Evolutionary conservation across 2,797 vertebrate genomes (phyloP).

Genomic region (Hemitrygon akajei): DNA sequence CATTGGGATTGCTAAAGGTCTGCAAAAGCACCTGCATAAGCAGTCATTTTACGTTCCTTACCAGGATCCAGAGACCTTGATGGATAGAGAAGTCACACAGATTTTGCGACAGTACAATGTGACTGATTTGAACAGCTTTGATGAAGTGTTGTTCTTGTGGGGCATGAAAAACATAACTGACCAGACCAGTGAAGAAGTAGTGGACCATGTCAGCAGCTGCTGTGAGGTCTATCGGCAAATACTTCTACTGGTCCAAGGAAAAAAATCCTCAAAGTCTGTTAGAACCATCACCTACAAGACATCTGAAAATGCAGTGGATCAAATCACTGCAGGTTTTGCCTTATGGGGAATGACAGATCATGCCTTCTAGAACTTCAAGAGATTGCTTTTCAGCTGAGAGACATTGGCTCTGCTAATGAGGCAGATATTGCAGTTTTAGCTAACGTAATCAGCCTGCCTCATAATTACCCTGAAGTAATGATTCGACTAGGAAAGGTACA

Average conservation of each 20-base stretch:
- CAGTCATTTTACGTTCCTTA: slow-evolving; percentile 46
- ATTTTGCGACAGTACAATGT: slow-evolving; percentile 40
- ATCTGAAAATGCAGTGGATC: slow-evolving; percentile 60
- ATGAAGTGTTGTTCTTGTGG: slow-evolving; percentile 68
- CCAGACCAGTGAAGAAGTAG: slow-evolving; percentile 50
- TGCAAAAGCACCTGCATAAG: slow-evolving; percentile 58
- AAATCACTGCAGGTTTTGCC: slow-evolving; percentile 66
- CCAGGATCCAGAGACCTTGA: slow-evolving; percentile 46
- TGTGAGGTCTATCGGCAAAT: slow-evolving; percentile 70
- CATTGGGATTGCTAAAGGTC: slow-evolving; percentile 59
- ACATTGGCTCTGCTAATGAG: slow-evolving; percentile 55
- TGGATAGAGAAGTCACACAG: slow-evolving; percentile 46
- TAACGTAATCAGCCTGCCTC: slow-evolving; percentile 55
- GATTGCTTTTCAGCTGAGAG: slow-evolving; percentile 54
- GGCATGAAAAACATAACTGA: slow-evolving; percentile 61
- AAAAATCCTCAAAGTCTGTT: slow-evolving; percentile 46
- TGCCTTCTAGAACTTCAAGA: slow-evolving; percentile 54
- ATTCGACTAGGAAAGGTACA: slow-evolving; percentile 61
- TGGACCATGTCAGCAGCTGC: slow-evolving; percentile 59
- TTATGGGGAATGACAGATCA: slow-evolving; percentile 66
- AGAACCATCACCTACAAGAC: slow-evolving; percentile 70
- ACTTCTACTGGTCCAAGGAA: slow-evolving; percentile 60
- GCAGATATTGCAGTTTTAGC: slow-evolving; percentile 62
- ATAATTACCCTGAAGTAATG: slow-evolving; percentile 64
- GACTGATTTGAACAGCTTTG: slow-evolving; percentile 40